These are phyloP conservation scores for Zaprionus kolodkinae DNA, from an alignment of 1,140 invertebrate species.

Conservation along the genomic window DNA sequence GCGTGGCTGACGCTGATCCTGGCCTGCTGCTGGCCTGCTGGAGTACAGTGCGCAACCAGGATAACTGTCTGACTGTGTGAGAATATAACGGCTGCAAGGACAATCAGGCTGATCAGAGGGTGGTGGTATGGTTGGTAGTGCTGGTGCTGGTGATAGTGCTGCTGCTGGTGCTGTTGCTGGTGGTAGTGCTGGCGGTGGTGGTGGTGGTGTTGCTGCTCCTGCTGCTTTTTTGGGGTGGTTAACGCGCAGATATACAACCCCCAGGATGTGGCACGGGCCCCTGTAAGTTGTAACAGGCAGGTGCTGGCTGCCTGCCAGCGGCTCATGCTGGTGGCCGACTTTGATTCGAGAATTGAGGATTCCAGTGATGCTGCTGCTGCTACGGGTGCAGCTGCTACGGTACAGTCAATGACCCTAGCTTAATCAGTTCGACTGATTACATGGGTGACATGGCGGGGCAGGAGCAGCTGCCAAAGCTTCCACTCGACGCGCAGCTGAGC, in stretches of 20 bases:
- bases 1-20: constrained; percentile 49
- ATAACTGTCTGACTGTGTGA: constrained; percentile 71
- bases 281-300: constrained; percentile 78
- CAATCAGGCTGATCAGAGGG: constrained; percentile 46
- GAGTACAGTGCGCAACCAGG: constrained; percentile 66
- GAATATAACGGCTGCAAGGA: constrained; percentile 67
- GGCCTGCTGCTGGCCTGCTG: constrained; percentile 18
- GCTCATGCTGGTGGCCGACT: constrained; percentile 73
- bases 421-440: constrained; percentile 73
- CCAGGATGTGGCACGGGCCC: constrained; percentile 76
- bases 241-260: constrained; percentile 55
- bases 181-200: constrained; percentile 15
- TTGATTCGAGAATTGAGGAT: constrained; percentile 48
- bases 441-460: constrained; percentile 71
- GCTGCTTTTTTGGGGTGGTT: constrained; percentile 70
- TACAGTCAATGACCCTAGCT: constrained; percentile 76
- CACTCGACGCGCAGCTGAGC: constrained; percentile 46
- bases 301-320: no score
- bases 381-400: constrained; percentile 54
- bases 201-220: constrained; percentile 20
- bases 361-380: constrained; percentile 40
- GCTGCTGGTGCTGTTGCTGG: not conserved
- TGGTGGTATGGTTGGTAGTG: constrained; percentile 57
- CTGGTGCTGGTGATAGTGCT: constrained; percentile 16
- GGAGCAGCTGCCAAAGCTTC: constrained; percentile 73